Conservation (phyloP, 2,797 vertebrate species). For the Coccyzus lansbergi region DNA sequence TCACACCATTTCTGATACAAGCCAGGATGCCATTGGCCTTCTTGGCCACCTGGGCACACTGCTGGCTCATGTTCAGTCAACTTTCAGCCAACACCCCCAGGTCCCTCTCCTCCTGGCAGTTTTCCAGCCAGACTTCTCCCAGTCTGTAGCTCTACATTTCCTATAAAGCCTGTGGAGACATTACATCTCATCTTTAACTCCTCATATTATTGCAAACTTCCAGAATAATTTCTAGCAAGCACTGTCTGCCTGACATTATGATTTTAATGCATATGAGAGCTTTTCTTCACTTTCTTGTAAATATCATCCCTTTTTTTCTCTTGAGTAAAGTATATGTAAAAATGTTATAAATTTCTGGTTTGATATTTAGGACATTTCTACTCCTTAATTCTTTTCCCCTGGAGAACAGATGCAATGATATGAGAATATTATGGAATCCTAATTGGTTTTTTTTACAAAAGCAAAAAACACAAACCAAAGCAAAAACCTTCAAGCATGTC, state of each 20-base stretch:
- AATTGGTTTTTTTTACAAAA: not conserved
- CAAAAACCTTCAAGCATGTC: not conserved
- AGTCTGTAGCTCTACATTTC: no score
- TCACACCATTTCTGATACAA: no score
- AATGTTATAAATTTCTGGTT: not conserved
- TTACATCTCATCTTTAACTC: not conserved
- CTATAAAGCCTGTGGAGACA: not conserved
- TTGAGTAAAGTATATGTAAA: not conserved
- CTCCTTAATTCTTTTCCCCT: not conserved
- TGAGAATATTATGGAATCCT: not conserved
- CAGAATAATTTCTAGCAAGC: slow-evolving; percentile 9
- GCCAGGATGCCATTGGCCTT: no score
- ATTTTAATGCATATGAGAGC: not conserved
- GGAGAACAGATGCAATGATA: not conserved
- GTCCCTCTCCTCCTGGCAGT: no score
- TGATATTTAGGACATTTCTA: not conserved
- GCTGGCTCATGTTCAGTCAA: no score
- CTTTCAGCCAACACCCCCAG: no score
- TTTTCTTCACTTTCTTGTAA: slow-evolving; percentile 12
- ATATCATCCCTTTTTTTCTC: not conserved
- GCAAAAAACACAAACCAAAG: not conserved
- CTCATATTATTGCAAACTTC: not conserved
- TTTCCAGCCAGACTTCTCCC: no score
- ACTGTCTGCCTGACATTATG: not conserved
- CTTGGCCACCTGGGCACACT: no score